phyloP scores from a whole-genome alignment of 2,888 invertebrate species.

The Stictocephala bisonia region DNA sequence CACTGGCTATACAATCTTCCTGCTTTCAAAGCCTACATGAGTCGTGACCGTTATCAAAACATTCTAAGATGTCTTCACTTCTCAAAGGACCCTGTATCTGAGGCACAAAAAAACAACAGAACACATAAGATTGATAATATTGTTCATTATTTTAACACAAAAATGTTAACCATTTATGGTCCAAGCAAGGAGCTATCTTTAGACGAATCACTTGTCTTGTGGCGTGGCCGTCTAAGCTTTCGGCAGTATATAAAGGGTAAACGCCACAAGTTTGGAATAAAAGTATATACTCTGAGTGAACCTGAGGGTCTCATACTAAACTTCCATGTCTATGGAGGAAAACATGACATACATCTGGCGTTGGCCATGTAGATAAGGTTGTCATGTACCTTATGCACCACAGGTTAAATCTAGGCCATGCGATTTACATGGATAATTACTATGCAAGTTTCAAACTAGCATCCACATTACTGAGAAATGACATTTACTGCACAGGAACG shows the following conservation, averaged over 20 bases:
- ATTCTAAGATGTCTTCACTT: no score
- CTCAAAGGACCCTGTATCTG: no score
- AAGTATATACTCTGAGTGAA: background rate
- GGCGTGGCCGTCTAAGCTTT: no score
- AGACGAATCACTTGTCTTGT: no score
- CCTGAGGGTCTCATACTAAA: background rate
- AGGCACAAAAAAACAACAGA: no score
- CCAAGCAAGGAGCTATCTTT: no score
- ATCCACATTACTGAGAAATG: background rate
- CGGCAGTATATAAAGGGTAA: slow-evolving; percentile 21
- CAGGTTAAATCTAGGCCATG: background rate
- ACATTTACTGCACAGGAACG: slow-evolving; percentile 27
- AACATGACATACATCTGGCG: background rate
- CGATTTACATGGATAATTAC: background rate
- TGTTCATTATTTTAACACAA: no score
- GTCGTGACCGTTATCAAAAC: no score
- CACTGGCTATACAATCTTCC: no score
- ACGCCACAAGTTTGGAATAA: background rate
- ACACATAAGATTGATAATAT: no score
- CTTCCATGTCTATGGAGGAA: background rate
- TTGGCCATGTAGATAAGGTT: background rate
- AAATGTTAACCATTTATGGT: no score
- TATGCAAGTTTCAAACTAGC: background rate
- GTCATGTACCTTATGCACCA: background rate
- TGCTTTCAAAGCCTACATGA: no score